phyloP scores from a whole-genome alignment of 2,797 vertebrate species.

The Phoebastria nigripes region DNA sequence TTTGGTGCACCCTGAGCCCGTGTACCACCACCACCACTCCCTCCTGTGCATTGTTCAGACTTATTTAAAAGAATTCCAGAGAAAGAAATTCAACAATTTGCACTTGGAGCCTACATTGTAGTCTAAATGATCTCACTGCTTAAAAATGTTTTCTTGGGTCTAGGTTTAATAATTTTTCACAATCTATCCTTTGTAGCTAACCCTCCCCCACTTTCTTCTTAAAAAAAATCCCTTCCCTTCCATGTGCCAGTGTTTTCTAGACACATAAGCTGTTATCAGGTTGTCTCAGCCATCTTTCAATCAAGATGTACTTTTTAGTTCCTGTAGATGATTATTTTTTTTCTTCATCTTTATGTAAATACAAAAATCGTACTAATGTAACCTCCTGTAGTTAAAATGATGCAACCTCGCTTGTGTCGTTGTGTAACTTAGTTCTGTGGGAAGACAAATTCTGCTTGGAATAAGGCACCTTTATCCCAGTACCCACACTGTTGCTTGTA shows the following conservation, averaged over 20 bases:
- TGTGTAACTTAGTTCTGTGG: conserved; percentile 38
- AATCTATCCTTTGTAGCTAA: conserved; percentile 33
- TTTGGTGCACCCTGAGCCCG: rapidly evolving
- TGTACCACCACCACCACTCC: not conserved
- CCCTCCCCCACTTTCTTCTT: conserved; percentile 48
- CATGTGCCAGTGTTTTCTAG: conserved; percentile 56
- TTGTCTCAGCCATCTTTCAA: conserved; percentile 64
- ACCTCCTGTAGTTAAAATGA: conserved; percentile 38
- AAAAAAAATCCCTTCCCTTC: conserved; percentile 30
- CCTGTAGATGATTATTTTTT: conserved; percentile 29
- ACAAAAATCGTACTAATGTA: conserved; percentile 52
- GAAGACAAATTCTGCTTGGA: not conserved
- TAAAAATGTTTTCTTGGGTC: conserved; percentile 46
- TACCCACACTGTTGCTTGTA: not conserved
- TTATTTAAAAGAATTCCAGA: not conserved
- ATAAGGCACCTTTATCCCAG: not conserved
- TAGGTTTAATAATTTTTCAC: conserved; percentile 56
- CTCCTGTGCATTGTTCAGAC: not conserved
- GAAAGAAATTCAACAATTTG: conserved; percentile 3
- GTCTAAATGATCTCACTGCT: conserved; percentile 38
- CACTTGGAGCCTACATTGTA: not conserved
- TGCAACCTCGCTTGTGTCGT: not conserved
- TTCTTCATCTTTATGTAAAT: conserved; percentile 56
- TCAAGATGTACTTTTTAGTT: conserved; percentile 63
- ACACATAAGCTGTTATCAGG: conserved; percentile 56